These are phyloP conservation scores for Helicoverpa armigera DNA, from an alignment of 1,140 invertebrate species.

Conservation along the genomic window DNA sequence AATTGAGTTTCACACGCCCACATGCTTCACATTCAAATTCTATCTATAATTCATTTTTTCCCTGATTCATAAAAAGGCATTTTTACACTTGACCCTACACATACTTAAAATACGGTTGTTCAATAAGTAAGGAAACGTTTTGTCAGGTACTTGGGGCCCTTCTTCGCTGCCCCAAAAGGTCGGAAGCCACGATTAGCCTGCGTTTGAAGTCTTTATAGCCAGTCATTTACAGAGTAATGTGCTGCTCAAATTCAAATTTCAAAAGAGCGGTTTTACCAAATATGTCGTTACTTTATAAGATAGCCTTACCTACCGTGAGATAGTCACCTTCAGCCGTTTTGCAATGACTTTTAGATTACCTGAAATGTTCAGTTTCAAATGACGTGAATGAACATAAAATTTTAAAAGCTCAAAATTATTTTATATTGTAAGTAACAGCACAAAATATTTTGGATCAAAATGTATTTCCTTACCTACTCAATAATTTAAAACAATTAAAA, in stretches of 20 bases:
- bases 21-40: slow-evolving; percentile 37
- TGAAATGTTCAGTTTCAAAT: neutral
- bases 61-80: slow-evolving; percentile 38
- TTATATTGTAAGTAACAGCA: too few relatives aligned
- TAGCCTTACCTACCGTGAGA: slow-evolving; percentile 21
- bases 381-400: neutral
- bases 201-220: slow-evolving; percentile 84
- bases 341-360: slow-evolving; percentile 34
- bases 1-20: neutral
- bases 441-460: too few relatives aligned
- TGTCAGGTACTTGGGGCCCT: slow-evolving; percentile 72
- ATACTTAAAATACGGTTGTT: slow-evolving; percentile 65
- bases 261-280: slow-evolving; percentile 61
- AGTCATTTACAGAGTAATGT: slow-evolving; percentile 82
- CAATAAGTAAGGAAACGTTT: slow-evolving; percentile 74
- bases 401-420: too few relatives aligned
- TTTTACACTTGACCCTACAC: slow-evolving; percentile 52
- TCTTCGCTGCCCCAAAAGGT: slow-evolving; percentile 74
- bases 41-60: slow-evolving; percentile 34
- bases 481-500: neutral
- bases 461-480: too few relatives aligned
- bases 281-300: slow-evolving; percentile 45
- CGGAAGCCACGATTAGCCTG: slow-evolving; percentile 83
- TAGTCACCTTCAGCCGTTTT: slow-evolving; percentile 35
- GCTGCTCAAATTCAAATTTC: slow-evolving; percentile 82